Evolutionary conservation across 1,140 invertebrate species (phyloP).

Genomic region (Elysia chlorotica): DNA sequence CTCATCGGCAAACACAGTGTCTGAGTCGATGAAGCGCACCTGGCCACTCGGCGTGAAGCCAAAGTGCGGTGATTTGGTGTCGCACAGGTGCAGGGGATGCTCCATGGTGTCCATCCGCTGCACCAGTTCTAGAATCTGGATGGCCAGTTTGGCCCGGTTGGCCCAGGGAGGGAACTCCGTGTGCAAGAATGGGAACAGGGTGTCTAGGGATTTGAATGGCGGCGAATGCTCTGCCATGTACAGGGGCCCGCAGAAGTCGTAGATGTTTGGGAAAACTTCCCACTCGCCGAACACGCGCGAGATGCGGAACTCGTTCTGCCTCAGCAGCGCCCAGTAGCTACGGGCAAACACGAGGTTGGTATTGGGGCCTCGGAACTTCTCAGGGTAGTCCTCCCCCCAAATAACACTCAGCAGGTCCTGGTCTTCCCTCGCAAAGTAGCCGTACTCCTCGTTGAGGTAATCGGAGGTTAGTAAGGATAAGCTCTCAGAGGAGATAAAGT

Average conservation of each 20-base stretch:
- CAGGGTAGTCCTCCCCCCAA: background rate
- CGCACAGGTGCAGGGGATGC: slow-evolving; percentile 9
- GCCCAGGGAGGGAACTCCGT: background rate
- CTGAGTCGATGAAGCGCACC: slow-evolving; percentile 6
- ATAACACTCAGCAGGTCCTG: background rate
- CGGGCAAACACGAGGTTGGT: slow-evolving; percentile 5
- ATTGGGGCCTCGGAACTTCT: background rate
- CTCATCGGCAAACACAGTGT: slow-evolving; percentile 1
- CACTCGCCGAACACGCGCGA: slow-evolving; percentile 3
- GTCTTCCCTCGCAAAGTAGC: background rate
- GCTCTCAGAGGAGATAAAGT: background rate
- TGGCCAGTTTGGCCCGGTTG: background rate
- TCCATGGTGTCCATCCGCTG: slow-evolving; percentile 3
- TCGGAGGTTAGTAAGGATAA: background rate
- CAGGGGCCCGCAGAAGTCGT: background rate
- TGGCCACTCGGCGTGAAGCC: background rate
- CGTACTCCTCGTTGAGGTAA: background rate
- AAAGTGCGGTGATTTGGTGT: slow-evolving; percentile 14
- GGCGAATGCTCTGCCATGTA: slow-evolving; percentile 5
- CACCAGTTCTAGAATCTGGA: background rate
- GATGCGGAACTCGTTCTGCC: slow-evolving; percentile 8
- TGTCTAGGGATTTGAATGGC: background rate
- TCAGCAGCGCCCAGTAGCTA: slow-evolving; percentile 1
- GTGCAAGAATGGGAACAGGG: background rate
- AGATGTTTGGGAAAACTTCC: slow-evolving; percentile 14